These are phyloP conservation scores for Prenolepis imparis DNA, from an alignment of 2,888 invertebrate species.

Conservation along the genomic window DNA sequence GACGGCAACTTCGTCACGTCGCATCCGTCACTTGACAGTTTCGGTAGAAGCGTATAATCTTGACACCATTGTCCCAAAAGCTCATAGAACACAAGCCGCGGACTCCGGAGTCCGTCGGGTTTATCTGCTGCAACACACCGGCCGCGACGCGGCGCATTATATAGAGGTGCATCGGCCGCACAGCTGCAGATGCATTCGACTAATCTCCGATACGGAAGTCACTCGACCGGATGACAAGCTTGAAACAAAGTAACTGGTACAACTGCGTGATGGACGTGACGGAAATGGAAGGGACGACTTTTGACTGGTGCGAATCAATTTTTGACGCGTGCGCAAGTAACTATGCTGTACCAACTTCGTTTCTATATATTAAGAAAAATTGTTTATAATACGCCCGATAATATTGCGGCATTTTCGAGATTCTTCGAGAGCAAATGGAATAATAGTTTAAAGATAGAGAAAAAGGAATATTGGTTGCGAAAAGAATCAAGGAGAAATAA, in stretches of 20 bases:
- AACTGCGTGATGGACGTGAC: constrained; percentile 19
- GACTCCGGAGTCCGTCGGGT: constrained; percentile 44
- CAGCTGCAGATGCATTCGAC: constrained; percentile 63
- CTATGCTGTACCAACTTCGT: not conserved
- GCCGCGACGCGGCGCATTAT: constrained; percentile 13
- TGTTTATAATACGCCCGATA: not conserved
- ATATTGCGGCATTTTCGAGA: not conserved
- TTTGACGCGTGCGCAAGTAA: constrained; percentile 7
- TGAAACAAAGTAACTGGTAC: constrained; percentile 57
- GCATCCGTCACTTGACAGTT: constrained; percentile 36
- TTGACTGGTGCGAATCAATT: constrained; percentile 28
- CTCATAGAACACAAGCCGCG: constrained; percentile 49
- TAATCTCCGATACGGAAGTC: constrained; percentile 69
- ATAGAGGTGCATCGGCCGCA: constrained; percentile 29
- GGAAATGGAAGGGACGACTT: constrained; percentile 45
- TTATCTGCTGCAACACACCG: constrained; percentile 65
- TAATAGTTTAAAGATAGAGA: not conserved
- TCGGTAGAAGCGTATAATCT: constrained; percentile 66
- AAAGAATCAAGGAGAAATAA: constrained; percentile 61
- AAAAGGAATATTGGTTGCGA: constrained; percentile 41
- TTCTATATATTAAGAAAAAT: not conserved
- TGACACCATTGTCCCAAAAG: constrained; percentile 66
- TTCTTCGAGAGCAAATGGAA: constrained; percentile 11
- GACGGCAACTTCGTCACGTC: constrained; percentile 36
- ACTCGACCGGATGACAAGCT: constrained; percentile 40